Evolutionary conservation across 2,888 invertebrate species (phyloP).

Genomic region (Drosophila ustulata): DNA sequence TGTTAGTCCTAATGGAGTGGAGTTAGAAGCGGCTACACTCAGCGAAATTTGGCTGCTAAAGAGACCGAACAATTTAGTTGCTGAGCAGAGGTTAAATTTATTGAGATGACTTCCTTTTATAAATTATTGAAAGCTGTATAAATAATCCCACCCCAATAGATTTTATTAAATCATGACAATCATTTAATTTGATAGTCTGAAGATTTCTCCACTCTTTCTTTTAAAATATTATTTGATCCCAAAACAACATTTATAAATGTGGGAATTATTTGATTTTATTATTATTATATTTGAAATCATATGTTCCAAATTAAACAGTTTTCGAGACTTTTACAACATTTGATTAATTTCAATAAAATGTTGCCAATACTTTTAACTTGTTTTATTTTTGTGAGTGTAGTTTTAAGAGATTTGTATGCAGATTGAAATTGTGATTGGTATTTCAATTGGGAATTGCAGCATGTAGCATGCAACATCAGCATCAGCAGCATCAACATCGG

Average conservation of each 20-base stretch:
- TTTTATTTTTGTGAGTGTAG: slow-evolving; percentile 27
- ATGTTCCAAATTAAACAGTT: too few species aligned
- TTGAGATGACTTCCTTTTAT: too few species aligned
- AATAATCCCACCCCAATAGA: too few species aligned
- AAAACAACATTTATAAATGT: too few species aligned
- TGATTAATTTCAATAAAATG: not conserved
- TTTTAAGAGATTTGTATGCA: slow-evolving; percentile 14
- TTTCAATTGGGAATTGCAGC: slow-evolving; percentile 54
- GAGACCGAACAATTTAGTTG: too few species aligned
- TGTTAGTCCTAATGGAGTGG: slow-evolving; percentile 70
- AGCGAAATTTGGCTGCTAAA: slow-evolving; percentile 25
- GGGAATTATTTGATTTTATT: not conserved
- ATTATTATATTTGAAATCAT: not conserved
- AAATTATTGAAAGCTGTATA: too few species aligned
- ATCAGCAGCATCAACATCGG: not conserved
- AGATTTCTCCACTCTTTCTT: too few species aligned
- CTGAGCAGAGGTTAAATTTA: too few species aligned
- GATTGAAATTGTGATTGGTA: slow-evolving; percentile 36
- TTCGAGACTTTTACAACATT: not conserved
- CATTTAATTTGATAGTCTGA: too few species aligned
- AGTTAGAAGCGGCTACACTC: slow-evolving; percentile 44
- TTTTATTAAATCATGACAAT: too few species aligned
- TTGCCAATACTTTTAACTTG: too few species aligned
- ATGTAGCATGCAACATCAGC: slow-evolving; percentile 27
- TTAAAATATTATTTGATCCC: too few species aligned